phyloP scores from a whole-genome alignment of 2,113 vertebrate genomes.

The Oxyruncus cristatus region DNA sequence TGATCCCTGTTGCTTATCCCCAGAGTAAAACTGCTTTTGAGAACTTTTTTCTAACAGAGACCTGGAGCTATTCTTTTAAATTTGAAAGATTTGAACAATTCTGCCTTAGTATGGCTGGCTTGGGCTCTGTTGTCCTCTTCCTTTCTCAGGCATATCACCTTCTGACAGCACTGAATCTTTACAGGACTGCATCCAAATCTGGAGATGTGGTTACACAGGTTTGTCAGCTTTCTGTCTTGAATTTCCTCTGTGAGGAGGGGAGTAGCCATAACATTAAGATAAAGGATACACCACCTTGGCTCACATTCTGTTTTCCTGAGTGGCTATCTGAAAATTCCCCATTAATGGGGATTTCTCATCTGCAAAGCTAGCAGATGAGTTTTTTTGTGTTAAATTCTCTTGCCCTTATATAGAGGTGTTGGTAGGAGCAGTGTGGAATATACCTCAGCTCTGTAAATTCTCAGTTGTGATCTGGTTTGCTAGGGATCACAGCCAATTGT shows the following conservation, averaged over 20 bases:
- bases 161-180: background rate
- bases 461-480: background rate
- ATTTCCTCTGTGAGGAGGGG: background rate
- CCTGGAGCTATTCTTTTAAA: background rate
- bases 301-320: background rate
- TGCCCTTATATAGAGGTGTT: background rate
- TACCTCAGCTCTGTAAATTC: background rate
- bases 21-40: background rate
- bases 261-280: background rate
- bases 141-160: background rate
- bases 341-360: background rate
- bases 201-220: rapidly evolving
- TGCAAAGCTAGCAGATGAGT: background rate
- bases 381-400: background rate
- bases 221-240: background rate
- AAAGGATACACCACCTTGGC: background rate
- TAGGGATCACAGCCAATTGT: background rate
- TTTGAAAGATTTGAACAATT: background rate
- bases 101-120: background rate
- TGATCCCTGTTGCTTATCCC: background rate
- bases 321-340: background rate
- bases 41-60: background rate
- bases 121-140: background rate
- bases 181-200: background rate
- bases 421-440: background rate